Conservation (phyloP, 2,113 vertebrate genomes). For the Bungarus multicinctus region DNA sequence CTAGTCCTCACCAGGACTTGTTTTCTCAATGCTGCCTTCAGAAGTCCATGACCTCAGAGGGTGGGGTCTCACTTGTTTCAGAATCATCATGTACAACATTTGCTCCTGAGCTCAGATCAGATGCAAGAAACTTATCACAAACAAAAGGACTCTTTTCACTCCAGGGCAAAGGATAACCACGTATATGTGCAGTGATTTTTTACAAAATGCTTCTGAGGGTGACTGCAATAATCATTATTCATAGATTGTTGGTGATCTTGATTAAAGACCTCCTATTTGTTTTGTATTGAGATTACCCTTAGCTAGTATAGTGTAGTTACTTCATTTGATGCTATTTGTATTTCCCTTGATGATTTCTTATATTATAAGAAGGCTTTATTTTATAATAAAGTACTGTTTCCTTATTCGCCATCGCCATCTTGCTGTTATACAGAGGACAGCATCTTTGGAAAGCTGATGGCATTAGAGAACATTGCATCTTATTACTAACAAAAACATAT, state of each 20-base stretch:
- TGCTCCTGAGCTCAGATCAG: not conserved
- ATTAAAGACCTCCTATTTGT: not conserved
- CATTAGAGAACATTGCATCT: not conserved
- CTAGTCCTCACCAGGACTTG: not conserved
- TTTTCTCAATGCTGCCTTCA: not conserved
- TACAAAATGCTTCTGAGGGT: not conserved
- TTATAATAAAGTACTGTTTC: conserved; percentile 25
- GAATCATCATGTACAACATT: not conserved
- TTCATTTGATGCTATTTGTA: not conserved
- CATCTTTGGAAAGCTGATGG: not conserved
- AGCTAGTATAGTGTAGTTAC: not conserved
- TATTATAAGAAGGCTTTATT: not conserved
- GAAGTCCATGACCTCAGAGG: not conserved
- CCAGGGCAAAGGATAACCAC: not conserved
- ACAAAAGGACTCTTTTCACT: not conserved
- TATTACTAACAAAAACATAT: not conserved
- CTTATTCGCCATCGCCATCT: conserved; percentile 69
- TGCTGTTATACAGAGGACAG: conserved; percentile 44
- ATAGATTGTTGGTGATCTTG: not conserved
- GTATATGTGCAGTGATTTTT: not conserved
- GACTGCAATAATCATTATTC: not conserved
- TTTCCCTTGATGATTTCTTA: not conserved
- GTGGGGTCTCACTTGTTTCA: not conserved
- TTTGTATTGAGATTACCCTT: not conserved
- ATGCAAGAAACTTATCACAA: not conserved